Base-by-base conservation (phyloP, 2,888 invertebrate genomes). In the Heliothis peltigera region DNA sequence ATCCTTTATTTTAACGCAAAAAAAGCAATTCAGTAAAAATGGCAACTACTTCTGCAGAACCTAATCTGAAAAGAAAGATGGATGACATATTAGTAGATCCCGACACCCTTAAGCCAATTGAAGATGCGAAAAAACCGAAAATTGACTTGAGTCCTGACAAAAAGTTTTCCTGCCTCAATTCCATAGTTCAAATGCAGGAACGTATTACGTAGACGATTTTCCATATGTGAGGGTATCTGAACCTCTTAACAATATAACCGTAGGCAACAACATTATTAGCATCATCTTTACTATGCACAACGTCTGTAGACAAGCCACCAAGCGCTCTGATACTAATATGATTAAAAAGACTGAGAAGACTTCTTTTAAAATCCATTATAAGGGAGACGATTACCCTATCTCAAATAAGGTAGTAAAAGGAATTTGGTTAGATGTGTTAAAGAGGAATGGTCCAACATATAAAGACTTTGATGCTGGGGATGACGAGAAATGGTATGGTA, bases 221-320 rank as follows among this genome's bases (percentile, higher is more conserved):
- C n/a, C n/a, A n/a, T n/a, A n/a, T n/a, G n/a, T n/a, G n/a, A n/a
- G n/a, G n/a, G n/a, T n/a, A n/a, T n/a, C n/a, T 39, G 39, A 48
- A 1, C 28, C 48, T n/a, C 1, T 48, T 3, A 17, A 49, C 49
- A 28, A 17, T 7, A 32, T 49, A 7, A 49, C 49, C 2, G 49
- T 49, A 10, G 49, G 49, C 1, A 49, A 49, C 10, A 28, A 49
- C 6, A 18, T 49, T 0, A 18, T 32, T 4, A 49, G 49, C 10
- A 49, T 49, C 5, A 49, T 49, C 8, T 49, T 49, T 19, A 49
- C 49, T 0, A 5, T 18, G 12, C 49, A 49, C 18, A 49, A 49
- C 10, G 49, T 49, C 4, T 32, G 28, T 49, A 12, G 49, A 2
- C 49, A 49, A 18, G 15, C 0, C 2, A 10, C 2, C 0, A 28